These are phyloP conservation scores for Puntigrus tetrazona DNA, from an alignment of 2,113 vertebrate species.

Conservation along the genomic window DNA sequence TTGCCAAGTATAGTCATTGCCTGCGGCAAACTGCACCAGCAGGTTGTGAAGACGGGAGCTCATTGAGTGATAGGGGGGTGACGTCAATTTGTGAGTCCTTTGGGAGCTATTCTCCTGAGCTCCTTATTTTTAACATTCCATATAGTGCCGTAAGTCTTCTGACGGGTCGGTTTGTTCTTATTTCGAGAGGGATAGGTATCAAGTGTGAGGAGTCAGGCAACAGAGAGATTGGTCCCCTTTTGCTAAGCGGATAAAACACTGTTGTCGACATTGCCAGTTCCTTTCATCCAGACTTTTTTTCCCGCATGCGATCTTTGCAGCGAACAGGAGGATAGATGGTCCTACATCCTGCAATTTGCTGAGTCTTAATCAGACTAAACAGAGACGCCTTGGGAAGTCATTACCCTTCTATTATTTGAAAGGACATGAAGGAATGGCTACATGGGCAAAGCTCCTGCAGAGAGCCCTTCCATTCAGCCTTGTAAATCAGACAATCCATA, in stretches of 20 bases:
- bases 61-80: slow-evolving; percentile 29
- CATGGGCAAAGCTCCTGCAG: slow-evolving; percentile 53
- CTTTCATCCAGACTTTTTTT: slow-evolving; percentile 22
- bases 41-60: slow-evolving; percentile 47
- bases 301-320: slow-evolving; percentile 23
- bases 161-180: background rate
- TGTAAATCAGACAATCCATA: slow-evolving; percentile 52
- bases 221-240: slow-evolving; percentile 22
- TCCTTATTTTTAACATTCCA: slow-evolving; percentile 45
- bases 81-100: slow-evolving; percentile 48
- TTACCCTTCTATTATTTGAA: slow-evolving; percentile 63
- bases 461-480: slow-evolving; percentile 46
- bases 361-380: slow-evolving; percentile 59
- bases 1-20: slow-evolving; percentile 59
- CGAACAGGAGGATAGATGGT: slow-evolving; percentile 46
- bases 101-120: slow-evolving; percentile 33
- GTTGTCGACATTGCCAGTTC: background rate
- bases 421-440: slow-evolving; percentile 57
- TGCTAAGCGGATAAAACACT: slow-evolving; percentile 24
- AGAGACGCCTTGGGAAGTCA: slow-evolving; percentile 60
- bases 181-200: slow-evolving; percentile 7
- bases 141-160: slow-evolving; percentile 20
- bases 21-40: slow-evolving; percentile 48
- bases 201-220: background rate
- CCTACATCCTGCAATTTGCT: slow-evolving; percentile 43